These are phyloP conservation scores for Sebastes itinus DNA, from an alignment of 2,797 vertebrate species.

Conservation along the genomic window DNA sequence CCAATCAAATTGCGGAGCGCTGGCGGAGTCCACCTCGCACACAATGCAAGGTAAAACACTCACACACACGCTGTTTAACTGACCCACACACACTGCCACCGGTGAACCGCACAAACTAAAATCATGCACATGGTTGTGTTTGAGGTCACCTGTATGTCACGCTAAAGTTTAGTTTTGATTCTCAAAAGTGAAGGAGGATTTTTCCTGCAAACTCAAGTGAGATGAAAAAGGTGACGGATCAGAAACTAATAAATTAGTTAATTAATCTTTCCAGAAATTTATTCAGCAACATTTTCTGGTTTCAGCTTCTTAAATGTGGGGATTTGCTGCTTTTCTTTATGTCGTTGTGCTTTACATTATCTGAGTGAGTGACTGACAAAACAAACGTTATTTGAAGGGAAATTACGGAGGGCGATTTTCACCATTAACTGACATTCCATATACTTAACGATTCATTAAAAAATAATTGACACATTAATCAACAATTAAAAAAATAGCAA, in stretches of 20 bases:
- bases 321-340: not conserved
- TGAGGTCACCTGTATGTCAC: not conserved
- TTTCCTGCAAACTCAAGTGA: not conserved
- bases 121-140: not conserved
- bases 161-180: not conserved
- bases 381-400: not conserved
- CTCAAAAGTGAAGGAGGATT: not conserved
- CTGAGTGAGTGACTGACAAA: not conserved
- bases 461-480: conserved; percentile 2
- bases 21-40: conserved; percentile 84
- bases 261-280: not conserved
- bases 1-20: conserved; percentile 86
- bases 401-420: not conserved
- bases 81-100: not conserved
- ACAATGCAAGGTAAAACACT: conserved; percentile 87
- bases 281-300: not conserved
- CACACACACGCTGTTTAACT: not conserved
- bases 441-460: not conserved
- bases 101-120: not conserved
- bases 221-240: not conserved
- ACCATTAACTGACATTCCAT: not conserved
- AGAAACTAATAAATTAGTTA: not conserved
- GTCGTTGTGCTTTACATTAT: not conserved
- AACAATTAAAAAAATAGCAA: not conserved
- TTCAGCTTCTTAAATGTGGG: not conserved